Conservation (phyloP, 2,113 vertebrate species). For the Oreotrochilus melanogaster region DNA sequence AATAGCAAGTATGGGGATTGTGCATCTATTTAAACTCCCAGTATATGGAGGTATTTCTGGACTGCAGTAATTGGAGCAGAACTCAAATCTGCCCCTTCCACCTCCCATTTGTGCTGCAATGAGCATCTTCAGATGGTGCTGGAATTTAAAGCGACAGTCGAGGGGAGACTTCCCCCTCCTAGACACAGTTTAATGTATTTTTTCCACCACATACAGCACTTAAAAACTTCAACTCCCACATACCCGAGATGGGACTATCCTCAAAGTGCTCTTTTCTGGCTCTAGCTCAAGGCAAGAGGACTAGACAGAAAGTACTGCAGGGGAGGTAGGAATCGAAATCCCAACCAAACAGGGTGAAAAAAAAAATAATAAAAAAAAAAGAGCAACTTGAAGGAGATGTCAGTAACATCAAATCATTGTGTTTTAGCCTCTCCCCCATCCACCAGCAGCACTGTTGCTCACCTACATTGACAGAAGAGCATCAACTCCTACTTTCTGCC, state of each 20-base stretch:
- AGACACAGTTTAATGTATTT: background rate
- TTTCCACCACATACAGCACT: background rate
- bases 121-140: background rate
- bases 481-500: constrained; percentile 38
- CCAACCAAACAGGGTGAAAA: accelerated
- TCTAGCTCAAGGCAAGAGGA: constrained; percentile 44
- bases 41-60: background rate
- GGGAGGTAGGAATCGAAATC: constrained; percentile 9
- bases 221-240: background rate
- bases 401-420: constrained; percentile 4
- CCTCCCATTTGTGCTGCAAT: background rate
- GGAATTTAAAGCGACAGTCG: background rate
- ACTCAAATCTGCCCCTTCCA: background rate
- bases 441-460: constrained; percentile 19
- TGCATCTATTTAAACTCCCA: background rate
- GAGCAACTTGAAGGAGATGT: constrained; percentile 34
- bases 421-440: constrained; percentile 31
- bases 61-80: constrained; percentile 49
- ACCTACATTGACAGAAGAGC: constrained; percentile 37
- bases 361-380: background rate
- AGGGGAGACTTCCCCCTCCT: background rate
- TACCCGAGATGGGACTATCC: background rate
- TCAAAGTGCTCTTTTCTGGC: constrained; percentile 37
- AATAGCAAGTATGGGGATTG: background rate
- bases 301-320: background rate